These are phyloP conservation scores for Pycnonotus jocosus DNA, from an alignment of 2,113 vertebrate species.

Conservation along the genomic window DNA sequence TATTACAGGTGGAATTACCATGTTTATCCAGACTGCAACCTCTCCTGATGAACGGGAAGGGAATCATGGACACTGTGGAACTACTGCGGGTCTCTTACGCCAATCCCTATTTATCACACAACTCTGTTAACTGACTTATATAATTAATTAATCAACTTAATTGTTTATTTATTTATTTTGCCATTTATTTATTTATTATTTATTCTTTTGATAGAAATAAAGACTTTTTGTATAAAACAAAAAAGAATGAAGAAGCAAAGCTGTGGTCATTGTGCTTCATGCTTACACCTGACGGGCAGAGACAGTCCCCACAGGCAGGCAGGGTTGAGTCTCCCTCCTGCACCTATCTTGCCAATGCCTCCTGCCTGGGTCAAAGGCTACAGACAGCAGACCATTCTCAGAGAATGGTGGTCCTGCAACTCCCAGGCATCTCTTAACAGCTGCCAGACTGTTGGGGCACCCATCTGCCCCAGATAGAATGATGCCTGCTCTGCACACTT, in stretches of 20 bases:
- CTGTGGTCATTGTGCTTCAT: background rate
- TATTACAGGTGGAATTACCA: accelerated
- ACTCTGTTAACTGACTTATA: background rate
- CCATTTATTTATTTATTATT: background rate
- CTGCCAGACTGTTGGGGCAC: background rate
- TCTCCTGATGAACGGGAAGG: background rate
- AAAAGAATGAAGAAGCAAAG: background rate
- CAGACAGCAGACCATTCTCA: background rate
- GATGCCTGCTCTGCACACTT: accelerated
- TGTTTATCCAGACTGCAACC: accelerated
- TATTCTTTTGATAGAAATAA: background rate
- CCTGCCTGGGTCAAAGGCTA: accelerated
- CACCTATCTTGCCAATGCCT: accelerated
- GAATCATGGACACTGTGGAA: background rate
- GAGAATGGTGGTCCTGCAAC: background rate
- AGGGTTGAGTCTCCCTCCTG: background rate
- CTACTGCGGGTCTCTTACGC: accelerated
- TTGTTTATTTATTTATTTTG: background rate
- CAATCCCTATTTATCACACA: background rate
- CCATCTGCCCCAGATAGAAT: accelerated
- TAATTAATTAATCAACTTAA: background rate
- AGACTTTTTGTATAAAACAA: background rate
- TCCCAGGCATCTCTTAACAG: background rate
- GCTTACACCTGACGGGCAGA: background rate
- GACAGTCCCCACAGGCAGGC: background rate